These are phyloP conservation scores for Drosophila aldrichi DNA, from an alignment of 2,888 invertebrate species.

Conservation along the genomic window DNA sequence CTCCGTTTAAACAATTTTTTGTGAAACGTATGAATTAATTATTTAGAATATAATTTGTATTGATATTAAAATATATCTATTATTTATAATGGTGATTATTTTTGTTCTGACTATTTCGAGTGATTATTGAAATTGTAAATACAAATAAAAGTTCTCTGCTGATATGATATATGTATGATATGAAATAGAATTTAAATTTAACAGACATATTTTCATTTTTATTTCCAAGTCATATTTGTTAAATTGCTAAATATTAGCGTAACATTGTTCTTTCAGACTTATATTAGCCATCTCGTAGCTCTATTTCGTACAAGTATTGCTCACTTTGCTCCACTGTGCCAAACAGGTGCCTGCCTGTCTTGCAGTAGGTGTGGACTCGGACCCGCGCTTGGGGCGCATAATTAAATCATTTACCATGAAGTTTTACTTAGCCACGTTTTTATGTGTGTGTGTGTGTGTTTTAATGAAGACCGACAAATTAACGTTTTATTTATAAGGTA, in stretches of 20 bases:
- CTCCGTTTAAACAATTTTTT: not conserved
- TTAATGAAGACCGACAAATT: constrained; percentile 43
- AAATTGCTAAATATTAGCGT: no score
- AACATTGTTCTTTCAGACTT: no score
- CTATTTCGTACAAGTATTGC: no score
- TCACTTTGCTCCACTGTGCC: constrained; percentile 37
- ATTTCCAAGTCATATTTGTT: no score
- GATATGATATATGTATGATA: no score
- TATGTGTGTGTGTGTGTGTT: constrained; percentile 7
- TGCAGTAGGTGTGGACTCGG: constrained; percentile 40
- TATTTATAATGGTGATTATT: not conserved
- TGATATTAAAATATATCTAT: not conserved
- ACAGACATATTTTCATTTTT: no score
- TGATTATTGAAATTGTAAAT: no score
- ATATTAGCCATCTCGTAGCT: no score
- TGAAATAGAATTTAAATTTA: no score
- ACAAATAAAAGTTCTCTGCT: no score
- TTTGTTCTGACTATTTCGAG: not conserved
- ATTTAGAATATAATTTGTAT: not conserved
- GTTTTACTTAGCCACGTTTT: constrained; percentile 47
- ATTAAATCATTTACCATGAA: constrained; percentile 62
- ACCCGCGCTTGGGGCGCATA: constrained; percentile 47
- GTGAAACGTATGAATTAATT: not conserved
- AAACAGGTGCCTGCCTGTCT: constrained; percentile 28
- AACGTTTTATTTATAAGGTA: constrained; percentile 31